Evolutionary conservation across 2,888 invertebrate species (phyloP), one percentile per base, ranked within the genome.

Genomic region (Lacanobia wlatinum): DNA sequence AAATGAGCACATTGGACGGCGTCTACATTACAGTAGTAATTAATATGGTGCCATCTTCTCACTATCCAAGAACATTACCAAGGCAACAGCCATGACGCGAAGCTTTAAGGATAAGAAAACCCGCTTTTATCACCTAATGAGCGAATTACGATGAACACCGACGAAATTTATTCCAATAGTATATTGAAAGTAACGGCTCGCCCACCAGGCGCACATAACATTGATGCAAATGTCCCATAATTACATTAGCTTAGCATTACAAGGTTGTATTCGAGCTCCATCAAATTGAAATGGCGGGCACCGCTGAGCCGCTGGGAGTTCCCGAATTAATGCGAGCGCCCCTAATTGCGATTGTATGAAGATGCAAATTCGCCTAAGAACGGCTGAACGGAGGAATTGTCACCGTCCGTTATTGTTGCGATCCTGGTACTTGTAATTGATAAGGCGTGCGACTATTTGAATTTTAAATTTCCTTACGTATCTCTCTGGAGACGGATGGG

Each of bases 261-360:
- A 92, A 90, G 91, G 90, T 91, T 89, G 88, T 89, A 92, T 89
- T 89, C 88, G 86, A 86, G 87, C 87, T 88, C 81, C 88, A 87
- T 90, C 90, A 90, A 92, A 91, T 93, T 91, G 92, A 92, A 90
- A 90, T 79, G 84, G 78, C 80, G 84, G 71, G 84, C 59, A 78
- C 84, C 78, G 48, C 83, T 61, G 84, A 81, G 86, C 82, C 81
- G 62, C 80, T 80, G 86, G 86, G 87, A 83, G 78, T 78, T 78
- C 66, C 76, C 85, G 87, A 87, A 83, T 83, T 86, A 87, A 86
- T 85, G 84, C 70, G 73, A 78, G 83, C 77, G 85, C 90, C 93
- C 94, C 94, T 95, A 95, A 95, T 95, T 94, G 95, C 90, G 90
- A 92, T 93, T 94, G 94, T 94, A 93, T 94, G 94, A 92, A 94